Base-by-base conservation (phyloP, 2,113 vertebrate genomes). In the Conger conger region DNA sequence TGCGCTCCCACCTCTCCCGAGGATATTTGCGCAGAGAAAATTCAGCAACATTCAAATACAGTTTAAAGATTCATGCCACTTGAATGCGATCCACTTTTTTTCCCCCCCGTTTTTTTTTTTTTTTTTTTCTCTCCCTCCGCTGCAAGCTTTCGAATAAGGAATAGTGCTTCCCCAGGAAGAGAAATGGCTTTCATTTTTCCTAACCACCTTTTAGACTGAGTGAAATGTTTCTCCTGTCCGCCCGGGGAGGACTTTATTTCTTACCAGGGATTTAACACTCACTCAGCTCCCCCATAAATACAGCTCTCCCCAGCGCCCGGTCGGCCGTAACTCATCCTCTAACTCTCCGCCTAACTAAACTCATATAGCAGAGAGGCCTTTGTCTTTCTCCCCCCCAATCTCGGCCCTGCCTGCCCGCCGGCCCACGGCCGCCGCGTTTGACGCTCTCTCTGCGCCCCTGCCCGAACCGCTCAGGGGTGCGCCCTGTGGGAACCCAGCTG, bases 231-330 rank as follows among this genome's bases (percentile, higher is more conserved):
- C 96, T 96, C 96, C 95, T 93, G 95, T 96, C 97, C 96, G 95
- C 96, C 92, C 95, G 94, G 96, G 97, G 97, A 98, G 96, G 95
- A 98, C 97, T 99, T 99, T 99, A 99, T 99, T 98, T 98, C 98
- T 97, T 98, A 97, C 96, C 95, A 96, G 98, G 97, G 97, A 98
- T 97, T 98, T 98, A 97, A 97, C 96, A 97, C 96, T 96, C 96
- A 96, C 97, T 97, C 96, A 96, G 96, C 96, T 95, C 96, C 95
- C 96, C 96, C 97, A 98, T 99, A 99, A 99, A 97, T 97, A 98
- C 97, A 98, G 95, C 93, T 93, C 94, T 95, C 95, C 96, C 94
- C 85, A 96, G 95, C 95, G 95, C 92, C 93, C 94, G 92, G 94
- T 95, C 93, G 92, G 92, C 95, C 93, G 96, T 99, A 97, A 97